Evolutionary conservation across 1,140 invertebrate genomes (phyloP), one percentile per base, ranked within the genome.

Genomic region (Anastrepha ludens): DNA sequence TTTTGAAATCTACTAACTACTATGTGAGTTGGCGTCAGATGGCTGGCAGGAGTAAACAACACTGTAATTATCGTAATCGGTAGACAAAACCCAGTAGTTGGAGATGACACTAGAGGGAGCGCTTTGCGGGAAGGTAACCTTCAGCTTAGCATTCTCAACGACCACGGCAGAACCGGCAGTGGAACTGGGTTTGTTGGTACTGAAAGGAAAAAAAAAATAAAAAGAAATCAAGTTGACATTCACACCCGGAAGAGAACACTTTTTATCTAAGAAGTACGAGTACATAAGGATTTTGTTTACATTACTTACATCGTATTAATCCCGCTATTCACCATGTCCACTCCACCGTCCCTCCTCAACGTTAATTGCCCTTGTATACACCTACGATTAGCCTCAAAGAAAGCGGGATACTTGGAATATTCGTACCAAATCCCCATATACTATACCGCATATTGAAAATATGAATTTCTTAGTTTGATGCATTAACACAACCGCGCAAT

Each of bases 391-490:
- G 95, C 94, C 91, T 97, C 95, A 90, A 96, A 96, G n/a, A 96
- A 89, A 0, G 95, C 94, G 90, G 96, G 96, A 90, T 97, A 97
- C 89, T 95, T 95, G 92, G 96, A 95, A 9, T 94, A 94, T 93
- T 97, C 96, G 90, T 96, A 97, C 96, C 96, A 97, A 89, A 94
- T 95, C 5, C 96, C 96, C 87, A 96, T 89, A 92, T 96, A 97
- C 67, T 86, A 39, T 74, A 13, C 39, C 1, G 29, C 17, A 65
- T 29, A 65, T 7, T 11, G 15, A 41, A 74, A 74, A 5, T 9
- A 39, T 0, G 2, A 41, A 74, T 41, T 39, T 41, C 7, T 39
- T 44, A 8, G 6, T 74, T n/a, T 29, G 0, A 9, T 7, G 13
- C 74, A 9, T 74, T 55, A 55, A 55, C 11, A 55, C 29, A 8